phyloP scores from a whole-genome alignment of 1,140 invertebrate species.

The Palaemon carinicauda region DNA sequence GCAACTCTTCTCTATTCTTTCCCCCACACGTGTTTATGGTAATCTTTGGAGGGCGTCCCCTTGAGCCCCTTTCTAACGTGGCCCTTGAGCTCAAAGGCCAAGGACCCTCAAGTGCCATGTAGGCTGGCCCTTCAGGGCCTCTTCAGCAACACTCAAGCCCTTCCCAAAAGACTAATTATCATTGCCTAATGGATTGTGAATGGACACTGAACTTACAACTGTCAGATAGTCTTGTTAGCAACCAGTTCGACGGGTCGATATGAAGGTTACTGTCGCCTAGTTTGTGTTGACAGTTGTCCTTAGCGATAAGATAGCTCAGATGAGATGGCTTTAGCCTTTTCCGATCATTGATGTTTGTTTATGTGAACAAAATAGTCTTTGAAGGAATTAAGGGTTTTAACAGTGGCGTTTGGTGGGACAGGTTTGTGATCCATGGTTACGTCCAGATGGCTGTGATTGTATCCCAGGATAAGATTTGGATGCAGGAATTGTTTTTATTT shows the following conservation, averaged over 20 bases:
- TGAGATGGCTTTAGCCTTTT: too few species aligned
- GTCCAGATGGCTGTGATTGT: too few species aligned
- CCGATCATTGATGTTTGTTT: too few species aligned
- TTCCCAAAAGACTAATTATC: background rate
- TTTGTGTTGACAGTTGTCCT: too few species aligned
- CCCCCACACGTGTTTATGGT: slow-evolving; percentile 6
- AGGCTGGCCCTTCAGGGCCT: background rate
- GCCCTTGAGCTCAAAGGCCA: background rate
- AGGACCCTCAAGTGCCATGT: background rate
- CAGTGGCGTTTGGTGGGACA: too few species aligned
- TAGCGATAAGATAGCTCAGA: too few species aligned
- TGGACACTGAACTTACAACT: background rate
- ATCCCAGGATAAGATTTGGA: too few species aligned
- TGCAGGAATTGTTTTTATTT: too few species aligned
- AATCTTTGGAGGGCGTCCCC: background rate
- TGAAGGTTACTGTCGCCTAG: too few species aligned
- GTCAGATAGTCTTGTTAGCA: background rate
- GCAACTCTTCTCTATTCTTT: background rate
- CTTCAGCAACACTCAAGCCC: background rate
- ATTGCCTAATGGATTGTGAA: background rate
- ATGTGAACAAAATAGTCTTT: too few species aligned
- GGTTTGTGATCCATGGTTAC: too few species aligned
- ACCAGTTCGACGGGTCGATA: background rate
- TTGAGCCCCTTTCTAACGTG: background rate
- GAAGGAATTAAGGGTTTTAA: too few species aligned